Percentiles rank a stretch among this genome's conserved stretches.
Conservation (phyloP, 2,888 invertebrate species). For the Marasmarcha lunaedactyla region DNA sequence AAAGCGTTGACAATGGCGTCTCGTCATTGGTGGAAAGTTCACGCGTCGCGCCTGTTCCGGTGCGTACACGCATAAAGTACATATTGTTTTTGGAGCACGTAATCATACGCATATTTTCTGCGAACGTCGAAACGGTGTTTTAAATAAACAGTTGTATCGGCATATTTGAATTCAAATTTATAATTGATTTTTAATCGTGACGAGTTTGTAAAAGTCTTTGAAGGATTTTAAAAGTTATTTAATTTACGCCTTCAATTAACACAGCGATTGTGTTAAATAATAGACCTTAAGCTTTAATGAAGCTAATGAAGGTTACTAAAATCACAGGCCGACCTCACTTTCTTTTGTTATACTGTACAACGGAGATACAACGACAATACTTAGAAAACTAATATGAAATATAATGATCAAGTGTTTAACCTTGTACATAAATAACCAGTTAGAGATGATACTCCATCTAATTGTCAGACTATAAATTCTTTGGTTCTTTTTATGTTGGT, state of each 20-base stretch:
- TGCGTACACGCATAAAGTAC: conserved; percentile 21
- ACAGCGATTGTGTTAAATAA: conserved; percentile 6
- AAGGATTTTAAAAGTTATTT: too few species aligned
- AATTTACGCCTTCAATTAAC: too few species aligned
- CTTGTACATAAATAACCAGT: too few species aligned
- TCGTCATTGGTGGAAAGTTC: conserved; percentile 35
- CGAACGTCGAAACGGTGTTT: not conserved
- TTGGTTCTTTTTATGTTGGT: conserved; percentile 14
- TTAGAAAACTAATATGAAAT: too few species aligned
- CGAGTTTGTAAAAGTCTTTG: too few species aligned
- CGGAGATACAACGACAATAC: too few species aligned
- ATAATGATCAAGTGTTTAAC: too few species aligned
- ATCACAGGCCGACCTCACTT: conserved; percentile 22
- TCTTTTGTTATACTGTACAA: conserved; percentile 22
- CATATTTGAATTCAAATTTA: not conserved
- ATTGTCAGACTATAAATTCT: too few species aligned
- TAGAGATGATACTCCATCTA: too few species aligned
- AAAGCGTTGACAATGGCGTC: conserved; percentile 1
- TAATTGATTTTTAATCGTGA: not conserved
- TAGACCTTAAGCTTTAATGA: conserved; percentile 23
- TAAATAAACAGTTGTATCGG: not conserved
- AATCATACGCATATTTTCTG: not conserved
- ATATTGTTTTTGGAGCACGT: not conserved
- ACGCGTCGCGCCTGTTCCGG: conserved; percentile 55
- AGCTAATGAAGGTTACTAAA: conserved; percentile 25